phyloP scores from a whole-genome alignment of 2,113 vertebrate species.

The Atractosteus spatula region DNA sequence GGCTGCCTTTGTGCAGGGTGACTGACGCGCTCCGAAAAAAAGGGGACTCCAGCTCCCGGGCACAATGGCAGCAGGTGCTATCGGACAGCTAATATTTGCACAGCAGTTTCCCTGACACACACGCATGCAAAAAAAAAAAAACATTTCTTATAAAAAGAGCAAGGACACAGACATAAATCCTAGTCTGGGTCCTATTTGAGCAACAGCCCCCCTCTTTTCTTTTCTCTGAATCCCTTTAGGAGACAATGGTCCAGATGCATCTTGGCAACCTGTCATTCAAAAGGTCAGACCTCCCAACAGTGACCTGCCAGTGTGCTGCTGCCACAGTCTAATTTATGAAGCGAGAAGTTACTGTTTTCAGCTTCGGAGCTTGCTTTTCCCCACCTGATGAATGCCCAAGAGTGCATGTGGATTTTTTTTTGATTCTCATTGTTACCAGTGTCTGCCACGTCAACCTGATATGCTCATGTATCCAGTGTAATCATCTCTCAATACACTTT shows the following conservation, averaged over 20 bases:
- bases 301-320: constrained; percentile 14
- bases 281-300: constrained; percentile 49
- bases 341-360: not conserved
- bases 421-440: constrained; percentile 21
- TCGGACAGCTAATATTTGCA: constrained; percentile 62
- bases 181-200: constrained; percentile 43
- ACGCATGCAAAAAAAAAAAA: constrained; percentile 50
- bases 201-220: constrained; percentile 35
- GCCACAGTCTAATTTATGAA: constrained; percentile 23
- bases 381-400: constrained; percentile 29
- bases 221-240: constrained; percentile 50
- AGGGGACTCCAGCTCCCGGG: constrained; percentile 16
- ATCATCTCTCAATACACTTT: not conserved
- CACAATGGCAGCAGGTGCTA: constrained; percentile 72
- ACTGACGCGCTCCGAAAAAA: constrained; percentile 50
- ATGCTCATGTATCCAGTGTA: not conserved
- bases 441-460: constrained; percentile 4
- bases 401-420: constrained; percentile 8
- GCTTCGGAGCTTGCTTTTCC: constrained; percentile 18
- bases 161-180: constrained; percentile 61
- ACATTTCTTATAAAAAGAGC: constrained; percentile 54
- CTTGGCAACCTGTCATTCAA: constrained; percentile 55
- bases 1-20: constrained; percentile 54
- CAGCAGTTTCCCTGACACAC: constrained; percentile 61
- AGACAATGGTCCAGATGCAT: constrained; percentile 68